A percentile compares a stretch with the other conserved stretches of the same genome.
Conservation (phyloP, 2,113 vertebrate species). For the Poeciliopsis turrubarensis region DNA sequence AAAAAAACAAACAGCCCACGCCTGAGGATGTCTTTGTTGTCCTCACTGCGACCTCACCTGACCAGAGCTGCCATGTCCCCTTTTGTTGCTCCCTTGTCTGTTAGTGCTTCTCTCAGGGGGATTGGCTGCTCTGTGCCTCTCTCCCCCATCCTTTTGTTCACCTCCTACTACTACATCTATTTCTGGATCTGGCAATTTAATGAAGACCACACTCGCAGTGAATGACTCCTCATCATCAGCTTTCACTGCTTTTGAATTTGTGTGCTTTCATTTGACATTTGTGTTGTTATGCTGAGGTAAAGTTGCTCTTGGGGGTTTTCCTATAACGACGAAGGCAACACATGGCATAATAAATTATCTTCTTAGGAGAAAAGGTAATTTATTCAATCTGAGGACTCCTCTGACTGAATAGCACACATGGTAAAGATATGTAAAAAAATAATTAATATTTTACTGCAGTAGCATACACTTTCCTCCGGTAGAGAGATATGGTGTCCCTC, state of each 20-base stretch:
- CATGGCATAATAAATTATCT: slow-evolving; percentile 35
- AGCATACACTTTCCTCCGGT: neutral
- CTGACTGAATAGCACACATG: too few relatives aligned
- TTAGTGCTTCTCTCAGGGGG: slow-evolving; percentile 67
- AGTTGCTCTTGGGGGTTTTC: neutral
- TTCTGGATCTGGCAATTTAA: slow-evolving; percentile 77
- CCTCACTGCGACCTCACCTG: slow-evolving; percentile 69
- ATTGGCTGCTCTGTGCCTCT: slow-evolving; percentile 34
- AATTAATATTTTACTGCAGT: too few relatives aligned
- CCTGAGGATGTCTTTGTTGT: slow-evolving; percentile 56
- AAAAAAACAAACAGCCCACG: slow-evolving; percentile 8
- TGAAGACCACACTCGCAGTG: slow-evolving; percentile 65
- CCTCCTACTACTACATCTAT: slow-evolving; percentile 44
- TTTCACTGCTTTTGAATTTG: slow-evolving; percentile 17
- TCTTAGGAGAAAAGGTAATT: neutral
- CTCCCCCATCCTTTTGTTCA: slow-evolving; percentile 24
- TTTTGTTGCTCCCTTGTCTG: slow-evolving; percentile 65
- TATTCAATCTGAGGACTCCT: too few relatives aligned
- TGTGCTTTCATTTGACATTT: slow-evolving; percentile 1
- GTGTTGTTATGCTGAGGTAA: neutral
- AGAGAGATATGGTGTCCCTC: neutral
- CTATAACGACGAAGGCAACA: neutral
- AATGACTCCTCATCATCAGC: slow-evolving; percentile 51
- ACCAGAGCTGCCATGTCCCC: slow-evolving; percentile 42
- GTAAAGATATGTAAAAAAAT: too few relatives aligned